A percentile compares a stretch with the other conserved stretches of the same genome.
Conservation (phyloP, 2,888 invertebrate species). For the Ochlodes sylvanus region DNA sequence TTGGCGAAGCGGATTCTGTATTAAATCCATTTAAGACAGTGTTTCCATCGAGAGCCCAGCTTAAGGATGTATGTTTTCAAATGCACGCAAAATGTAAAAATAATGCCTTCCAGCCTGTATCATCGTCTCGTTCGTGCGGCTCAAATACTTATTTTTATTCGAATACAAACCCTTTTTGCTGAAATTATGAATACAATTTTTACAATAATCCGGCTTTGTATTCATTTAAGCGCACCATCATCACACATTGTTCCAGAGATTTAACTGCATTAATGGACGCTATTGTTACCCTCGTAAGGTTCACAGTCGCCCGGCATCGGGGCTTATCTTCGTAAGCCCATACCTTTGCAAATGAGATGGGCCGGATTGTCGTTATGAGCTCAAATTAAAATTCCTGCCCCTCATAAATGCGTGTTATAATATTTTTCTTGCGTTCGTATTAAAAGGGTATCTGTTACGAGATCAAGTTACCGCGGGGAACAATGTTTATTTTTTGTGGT, state of each 20-base stretch:
- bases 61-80: too few species aligned
- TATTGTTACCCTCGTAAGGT: background rate
- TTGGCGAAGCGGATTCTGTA: too few species aligned
- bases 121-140: slow-evolving; percentile 12
- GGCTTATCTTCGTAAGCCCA: slow-evolving; percentile 35
- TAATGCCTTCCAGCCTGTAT: background rate
- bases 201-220: slow-evolving; percentile 35
- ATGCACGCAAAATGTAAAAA: too few species aligned
- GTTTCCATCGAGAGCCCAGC: too few species aligned
- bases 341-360: slow-evolving; percentile 38
- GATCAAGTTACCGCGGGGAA: slow-evolving; percentile 29
- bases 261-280: background rate
- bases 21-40: too few species aligned
- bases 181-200: slow-evolving; percentile 37
- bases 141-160: slow-evolving; percentile 22
- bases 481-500: slow-evolving; percentile 20
- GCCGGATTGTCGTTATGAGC: slow-evolving; percentile 36
- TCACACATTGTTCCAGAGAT: slow-evolving; percentile 26
- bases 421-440: slow-evolving; percentile 38
- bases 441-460: slow-evolving; percentile 34
- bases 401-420: slow-evolving; percentile 40
- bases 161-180: slow-evolving; percentile 19
- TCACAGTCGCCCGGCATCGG: slow-evolving; percentile 7
- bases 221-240: slow-evolving; percentile 35
- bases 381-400: slow-evolving; percentile 37